phyloP scores from a whole-genome alignment of 2,113 vertebrate genomes.

The Anser cygnoides region DNA sequence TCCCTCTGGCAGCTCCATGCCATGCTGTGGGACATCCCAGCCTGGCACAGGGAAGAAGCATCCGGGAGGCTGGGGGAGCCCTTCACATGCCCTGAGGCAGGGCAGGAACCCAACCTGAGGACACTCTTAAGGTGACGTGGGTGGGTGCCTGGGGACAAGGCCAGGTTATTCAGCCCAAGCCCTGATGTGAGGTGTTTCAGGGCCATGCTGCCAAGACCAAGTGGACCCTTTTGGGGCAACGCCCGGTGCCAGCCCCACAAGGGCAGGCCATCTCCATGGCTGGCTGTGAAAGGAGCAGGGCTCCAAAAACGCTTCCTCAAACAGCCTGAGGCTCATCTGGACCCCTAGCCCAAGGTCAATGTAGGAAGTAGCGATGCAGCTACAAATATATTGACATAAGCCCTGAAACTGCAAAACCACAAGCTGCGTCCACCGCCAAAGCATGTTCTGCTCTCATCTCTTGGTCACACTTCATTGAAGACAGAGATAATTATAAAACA shows the following conservation, averaged over 20 bases:
- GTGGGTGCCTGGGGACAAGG: no score
- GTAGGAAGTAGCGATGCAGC: neutral
- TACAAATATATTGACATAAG: neutral
- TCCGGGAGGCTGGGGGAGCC: neutral
- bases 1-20: neutral
- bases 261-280: fast-evolving
- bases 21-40: fast-evolving
- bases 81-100: fast-evolving
- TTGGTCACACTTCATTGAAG: neutral
- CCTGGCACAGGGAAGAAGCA: fast-evolving
- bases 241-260: neutral
- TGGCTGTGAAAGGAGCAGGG: neutral
- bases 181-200: neutral
- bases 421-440: neutral
- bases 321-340: neutral
- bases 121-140: no score
- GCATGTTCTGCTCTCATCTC: fast-evolving
- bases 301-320: fast-evolving
- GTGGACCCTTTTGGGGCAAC: neutral
- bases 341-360: neutral
- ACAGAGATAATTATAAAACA: neutral
- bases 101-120: neutral
- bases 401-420: neutral
- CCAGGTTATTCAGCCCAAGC: neutral
- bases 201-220: neutral